Conservation (phyloP, 2,113 vertebrate genomes). For the Eptesicus fuscus region DNA sequence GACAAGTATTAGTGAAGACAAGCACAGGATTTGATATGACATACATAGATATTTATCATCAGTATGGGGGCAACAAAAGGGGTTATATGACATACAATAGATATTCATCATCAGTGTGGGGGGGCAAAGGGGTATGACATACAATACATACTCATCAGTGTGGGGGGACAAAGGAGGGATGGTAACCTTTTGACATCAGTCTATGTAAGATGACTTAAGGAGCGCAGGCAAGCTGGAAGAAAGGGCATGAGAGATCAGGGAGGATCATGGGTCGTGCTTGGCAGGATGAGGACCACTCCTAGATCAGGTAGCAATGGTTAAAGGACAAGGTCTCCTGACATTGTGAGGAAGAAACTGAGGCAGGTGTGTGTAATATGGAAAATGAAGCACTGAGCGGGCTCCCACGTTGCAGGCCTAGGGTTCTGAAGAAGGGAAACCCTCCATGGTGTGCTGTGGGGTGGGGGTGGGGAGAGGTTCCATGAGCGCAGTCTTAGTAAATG, state of each 20-base stretch:
- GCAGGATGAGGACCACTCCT: not conserved
- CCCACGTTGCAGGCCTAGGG: accelerated
- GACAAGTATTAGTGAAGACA: not conserved
- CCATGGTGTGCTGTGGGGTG: accelerated
- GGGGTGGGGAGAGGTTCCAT: not conserved
- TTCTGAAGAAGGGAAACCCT: not conserved
- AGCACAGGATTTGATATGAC: not conserved
- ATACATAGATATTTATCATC: too few species aligned
- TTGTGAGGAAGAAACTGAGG: not conserved
- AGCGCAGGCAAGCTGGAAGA: not conserved
- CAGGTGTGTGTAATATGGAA: not conserved
- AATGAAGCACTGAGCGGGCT: not conserved
- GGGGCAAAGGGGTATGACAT: too few species aligned
- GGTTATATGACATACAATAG: not conserved
- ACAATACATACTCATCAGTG: not conserved
- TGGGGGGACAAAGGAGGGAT: not conserved
- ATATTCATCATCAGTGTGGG: too few species aligned
- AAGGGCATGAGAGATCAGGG: not conserved
- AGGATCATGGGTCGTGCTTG: not conserved
- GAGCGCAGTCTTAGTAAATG: not conserved
- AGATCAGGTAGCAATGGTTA: not conserved
- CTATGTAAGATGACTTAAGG: not conserved
- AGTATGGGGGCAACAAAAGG: too few species aligned
- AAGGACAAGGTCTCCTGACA: not conserved
- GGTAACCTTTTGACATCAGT: not conserved